Evolutionary conservation across 2,113 vertebrate species (phyloP).

Genomic region (Siniperca chuatsi): DNA sequence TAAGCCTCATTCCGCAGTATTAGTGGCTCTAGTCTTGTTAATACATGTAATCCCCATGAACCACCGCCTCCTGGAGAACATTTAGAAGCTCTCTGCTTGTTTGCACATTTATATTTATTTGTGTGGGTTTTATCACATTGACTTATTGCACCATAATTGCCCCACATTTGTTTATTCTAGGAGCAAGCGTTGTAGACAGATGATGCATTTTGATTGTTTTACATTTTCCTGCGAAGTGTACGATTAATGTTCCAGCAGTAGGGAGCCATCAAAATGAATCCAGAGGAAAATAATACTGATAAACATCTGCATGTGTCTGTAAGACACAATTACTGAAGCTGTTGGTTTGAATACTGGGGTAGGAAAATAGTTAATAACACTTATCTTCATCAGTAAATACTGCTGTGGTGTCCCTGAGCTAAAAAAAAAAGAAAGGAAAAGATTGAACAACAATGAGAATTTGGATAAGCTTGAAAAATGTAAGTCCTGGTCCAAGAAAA

Average conservation of each 20-base stretch:
- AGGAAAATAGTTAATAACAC: neutral
- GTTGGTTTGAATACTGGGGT: neutral
- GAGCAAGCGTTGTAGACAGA: neutral
- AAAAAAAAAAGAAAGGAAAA: neutral
- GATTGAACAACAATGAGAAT: neutral
- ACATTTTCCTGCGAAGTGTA: constrained; percentile 3
- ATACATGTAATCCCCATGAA: constrained; percentile 48
- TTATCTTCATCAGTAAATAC: neutral
- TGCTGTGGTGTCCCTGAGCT: neutral
- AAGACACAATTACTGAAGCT: neutral
- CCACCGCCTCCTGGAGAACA: constrained; percentile 3
- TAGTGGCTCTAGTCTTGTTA: constrained; percentile 2
- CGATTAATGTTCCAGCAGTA: neutral
- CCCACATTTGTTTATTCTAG: constrained; percentile 32
- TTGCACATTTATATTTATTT: constrained; percentile 6
- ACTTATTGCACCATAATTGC: constrained; percentile 22
- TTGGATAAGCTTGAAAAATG: neutral
- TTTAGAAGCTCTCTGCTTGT: constrained; percentile 5
- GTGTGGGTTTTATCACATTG: neutral
- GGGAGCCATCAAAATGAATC: constrained; percentile 9
- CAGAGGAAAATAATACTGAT: neutral
- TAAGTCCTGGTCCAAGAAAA: neutral
- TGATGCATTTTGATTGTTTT: constrained; percentile 6
- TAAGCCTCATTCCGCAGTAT: constrained; percentile 12
- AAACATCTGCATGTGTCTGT: too few relatives aligned